Base-by-base conservation (phyloP, 2,113 vertebrate genomes). In the Hippocampus zosterae region DNA sequence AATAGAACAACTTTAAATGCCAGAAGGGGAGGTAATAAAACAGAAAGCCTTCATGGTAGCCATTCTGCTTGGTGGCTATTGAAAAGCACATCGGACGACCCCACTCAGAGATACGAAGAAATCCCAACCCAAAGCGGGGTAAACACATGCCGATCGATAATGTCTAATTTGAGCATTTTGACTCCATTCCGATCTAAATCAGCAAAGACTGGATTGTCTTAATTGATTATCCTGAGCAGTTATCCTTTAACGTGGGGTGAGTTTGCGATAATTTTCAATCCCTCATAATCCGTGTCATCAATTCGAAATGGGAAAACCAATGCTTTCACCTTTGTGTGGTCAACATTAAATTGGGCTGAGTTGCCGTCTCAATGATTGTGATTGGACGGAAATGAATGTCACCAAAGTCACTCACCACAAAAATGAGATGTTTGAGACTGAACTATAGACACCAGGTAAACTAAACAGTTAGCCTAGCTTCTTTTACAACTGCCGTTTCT, bases 1-100 rank as follows among this genome's bases (percentile, higher is more conserved):
- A 70, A 65, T 64, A 72, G 68, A 75, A 75, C 46, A 65, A 84
- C 68, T 56, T 81, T 69, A 48, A 74, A 69, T 70, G 2, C 10
- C 33, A 3, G 23, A 25, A 25, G 19, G n/a, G n/a, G 3, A 42
- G 5, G 40, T 12, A 42, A 2, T 42, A 23, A 64, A 64, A 7
- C 21, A 41, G 10, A 37, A 13, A 44, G 42, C 42, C 12, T 15
- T 44, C 57, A 59, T 16, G 13, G 2, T 18, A 29, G 27, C 25
- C 13, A 52, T 9, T 52, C 19, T 52, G 29, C 23, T 25, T 56
- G 23, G 55, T 59, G 5, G 25, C 56, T 27, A 6, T 13, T 59
- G 56, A 59, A 29, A 25, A 59, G 25, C 13, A 29, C 4, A 5
- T 16, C 5, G 25, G 23, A 63, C 19, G 19, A 2, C 2, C 27